These are phyloP conservation scores for Xyliphius kryptos DNA, from an alignment of 2,113 vertebrate genomes.

Conservation along the genomic window DNA sequence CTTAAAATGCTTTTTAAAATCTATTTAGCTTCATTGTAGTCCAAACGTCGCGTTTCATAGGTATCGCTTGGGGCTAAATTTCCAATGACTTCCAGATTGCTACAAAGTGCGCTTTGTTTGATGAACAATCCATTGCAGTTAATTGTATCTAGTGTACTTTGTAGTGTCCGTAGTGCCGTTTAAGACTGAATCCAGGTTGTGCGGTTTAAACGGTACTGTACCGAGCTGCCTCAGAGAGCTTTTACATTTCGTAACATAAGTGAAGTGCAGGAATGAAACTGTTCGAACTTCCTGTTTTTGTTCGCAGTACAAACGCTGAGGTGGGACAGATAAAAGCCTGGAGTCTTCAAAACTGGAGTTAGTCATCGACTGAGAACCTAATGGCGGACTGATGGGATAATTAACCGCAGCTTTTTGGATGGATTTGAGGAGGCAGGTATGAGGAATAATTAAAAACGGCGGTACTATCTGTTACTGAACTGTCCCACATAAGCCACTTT, in stretches of 20 bases:
- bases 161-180: neutral
- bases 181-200: neutral
- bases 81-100: no score
- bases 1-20: no score
- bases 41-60: no score
- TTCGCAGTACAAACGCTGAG: neutral
- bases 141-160: neutral
- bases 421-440: neutral
- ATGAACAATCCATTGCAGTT: no score
- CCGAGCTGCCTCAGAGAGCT: neutral
- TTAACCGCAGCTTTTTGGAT: neutral
- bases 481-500: neutral
- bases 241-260: neutral
- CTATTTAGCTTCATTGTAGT: no score
- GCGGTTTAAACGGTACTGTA: neutral
- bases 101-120: no score
- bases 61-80: no score
- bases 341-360: neutral
- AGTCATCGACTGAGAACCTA: neutral
- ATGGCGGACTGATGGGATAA: neutral
- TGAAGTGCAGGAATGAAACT: conserved; percentile 4
- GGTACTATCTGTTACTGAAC: no score
- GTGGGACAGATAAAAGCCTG: neutral
- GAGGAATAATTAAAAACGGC: neutral
- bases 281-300: conserved; percentile 20